These are phyloP conservation scores for Forbesichthys agassizii DNA, from an alignment of 2,113 vertebrate species.

Conservation along the genomic window DNA sequence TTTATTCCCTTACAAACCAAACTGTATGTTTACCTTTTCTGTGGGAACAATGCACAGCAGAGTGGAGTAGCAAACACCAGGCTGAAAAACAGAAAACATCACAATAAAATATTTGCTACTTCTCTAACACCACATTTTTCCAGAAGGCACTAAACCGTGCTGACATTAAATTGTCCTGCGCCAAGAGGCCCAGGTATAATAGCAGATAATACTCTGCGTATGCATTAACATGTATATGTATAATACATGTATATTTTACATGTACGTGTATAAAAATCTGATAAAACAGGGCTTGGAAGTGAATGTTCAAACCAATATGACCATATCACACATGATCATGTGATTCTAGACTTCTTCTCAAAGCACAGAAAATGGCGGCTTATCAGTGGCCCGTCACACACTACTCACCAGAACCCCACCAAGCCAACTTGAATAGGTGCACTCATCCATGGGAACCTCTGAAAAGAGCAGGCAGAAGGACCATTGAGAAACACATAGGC, in stretches of 20 bases:
- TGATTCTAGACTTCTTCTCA: conserved; percentile 2
- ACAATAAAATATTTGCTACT: not conserved
- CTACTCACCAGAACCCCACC: conserved; percentile 95
- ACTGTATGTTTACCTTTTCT: conserved; percentile 86
- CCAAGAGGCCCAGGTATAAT: too few relatives aligned
- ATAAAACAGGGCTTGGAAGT: not conserved
- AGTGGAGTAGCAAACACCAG: conserved; percentile 96
- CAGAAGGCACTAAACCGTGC: not conserved
- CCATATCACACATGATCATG: not conserved
- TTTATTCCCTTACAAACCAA: not conserved
- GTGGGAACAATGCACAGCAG: conserved; percentile 96
- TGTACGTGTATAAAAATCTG: too few relatives aligned
- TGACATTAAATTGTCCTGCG: too few relatives aligned
- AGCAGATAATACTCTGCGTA: too few relatives aligned
- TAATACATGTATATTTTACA: too few relatives aligned
- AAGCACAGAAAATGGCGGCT: conserved; percentile 18
- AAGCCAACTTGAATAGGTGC: conserved; percentile 96
- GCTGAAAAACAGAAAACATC: conserved; percentile 69
- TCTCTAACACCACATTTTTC: not conserved
- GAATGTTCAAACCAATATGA: not conserved
- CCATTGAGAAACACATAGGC: conserved; percentile 52
- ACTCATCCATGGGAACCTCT: conserved; percentile 98
- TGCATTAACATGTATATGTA: too few relatives aligned
- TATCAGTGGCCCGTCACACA: conserved; percentile 48
- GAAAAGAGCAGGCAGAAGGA: conserved; percentile 64